Conservation (phyloP, 2,113 vertebrate genomes). For the Malurus alboscapulatus region DNA sequence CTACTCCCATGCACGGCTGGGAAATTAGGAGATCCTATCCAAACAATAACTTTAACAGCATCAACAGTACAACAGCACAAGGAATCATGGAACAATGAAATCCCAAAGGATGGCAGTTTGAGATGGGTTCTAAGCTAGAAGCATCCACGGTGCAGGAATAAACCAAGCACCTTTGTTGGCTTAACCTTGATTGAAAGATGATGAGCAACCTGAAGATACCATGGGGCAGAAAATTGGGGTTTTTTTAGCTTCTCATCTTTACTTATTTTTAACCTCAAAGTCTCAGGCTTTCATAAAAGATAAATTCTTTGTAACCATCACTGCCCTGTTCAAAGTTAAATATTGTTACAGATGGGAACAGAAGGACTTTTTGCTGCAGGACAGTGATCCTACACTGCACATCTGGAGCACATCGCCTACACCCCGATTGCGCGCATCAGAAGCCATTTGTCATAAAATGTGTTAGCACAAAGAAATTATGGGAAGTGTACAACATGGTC, state of each 20-base stretch:
- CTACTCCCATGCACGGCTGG: background rate
- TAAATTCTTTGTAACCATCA: background rate
- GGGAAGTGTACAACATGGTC: background rate
- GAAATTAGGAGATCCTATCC: background rate
- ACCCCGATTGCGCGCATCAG: background rate
- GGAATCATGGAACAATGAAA: background rate
- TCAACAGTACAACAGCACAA: background rate
- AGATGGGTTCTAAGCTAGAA: background rate
- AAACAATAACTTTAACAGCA: background rate
- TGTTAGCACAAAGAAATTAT: constrained; percentile 30
- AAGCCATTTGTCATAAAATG: background rate
- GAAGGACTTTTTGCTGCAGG: constrained; percentile 34
- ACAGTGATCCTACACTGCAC: background rate
- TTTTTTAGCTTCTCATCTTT: background rate
- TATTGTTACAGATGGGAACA: constrained; percentile 33
- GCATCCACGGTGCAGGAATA: background rate
- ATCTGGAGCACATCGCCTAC: constrained; percentile 11
- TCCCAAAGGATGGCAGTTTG: background rate
- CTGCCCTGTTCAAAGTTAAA: background rate
- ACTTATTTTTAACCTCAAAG: background rate
- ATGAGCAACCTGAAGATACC: background rate
- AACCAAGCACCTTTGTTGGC: background rate
- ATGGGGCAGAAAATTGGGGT: rapidly evolving
- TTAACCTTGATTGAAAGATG: background rate
- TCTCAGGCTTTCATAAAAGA: background rate